Percentiles rank a stretch among this genome's conserved stretches.
Evolutionary conservation across 2,888 invertebrate species (phyloP).

Genomic region (Drosophila parthenogenetica): DNA sequence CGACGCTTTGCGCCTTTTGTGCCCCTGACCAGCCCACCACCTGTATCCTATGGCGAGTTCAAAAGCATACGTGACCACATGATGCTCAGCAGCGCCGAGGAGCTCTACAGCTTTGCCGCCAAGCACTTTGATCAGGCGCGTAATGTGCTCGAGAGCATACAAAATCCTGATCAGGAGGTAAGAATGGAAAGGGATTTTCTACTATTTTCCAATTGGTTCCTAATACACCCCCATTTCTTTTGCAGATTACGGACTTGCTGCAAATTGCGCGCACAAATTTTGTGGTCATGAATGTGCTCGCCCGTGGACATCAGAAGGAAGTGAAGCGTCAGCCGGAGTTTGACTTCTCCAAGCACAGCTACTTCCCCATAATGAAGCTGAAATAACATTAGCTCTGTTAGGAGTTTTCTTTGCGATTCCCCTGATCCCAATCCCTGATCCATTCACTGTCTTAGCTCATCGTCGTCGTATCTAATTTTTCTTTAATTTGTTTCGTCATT

Average conservation of each 20-base stretch:
- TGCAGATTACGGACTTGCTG: constrained; percentile 91
- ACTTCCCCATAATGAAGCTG: constrained; percentile 95
- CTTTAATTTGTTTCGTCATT: constrained; percentile 39
- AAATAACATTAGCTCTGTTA: constrained; percentile 53
- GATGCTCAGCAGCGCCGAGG: constrained; percentile 87
- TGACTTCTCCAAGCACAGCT: constrained; percentile 94
- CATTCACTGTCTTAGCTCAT: constrained; percentile 23
- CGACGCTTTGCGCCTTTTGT: constrained; percentile 97
- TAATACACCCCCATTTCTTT: constrained; percentile 52
- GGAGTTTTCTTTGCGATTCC: constrained; percentile 23
- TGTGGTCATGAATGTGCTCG: constrained; percentile 95
- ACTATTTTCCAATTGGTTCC: no score
- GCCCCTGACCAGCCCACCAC: constrained; percentile 94
- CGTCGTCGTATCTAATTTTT: constrained; percentile 1
- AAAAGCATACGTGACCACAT: constrained; percentile 91
- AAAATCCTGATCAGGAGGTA: constrained; percentile 93
- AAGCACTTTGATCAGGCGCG: constrained; percentile 97
- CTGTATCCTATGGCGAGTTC: constrained; percentile 95
- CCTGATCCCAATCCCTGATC: constrained; percentile 13
- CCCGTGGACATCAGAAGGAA: constrained; percentile 96
- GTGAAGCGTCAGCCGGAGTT: constrained; percentile 94
- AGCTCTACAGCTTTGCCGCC: constrained; percentile 92
- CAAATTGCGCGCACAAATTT: constrained; percentile 98
- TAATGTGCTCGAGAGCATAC: constrained; percentile 92
- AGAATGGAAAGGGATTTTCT: constrained; percentile 32